Base-by-base conservation (phyloP, 2,888 invertebrate species). In the Calameuta filiformis region DNA sequence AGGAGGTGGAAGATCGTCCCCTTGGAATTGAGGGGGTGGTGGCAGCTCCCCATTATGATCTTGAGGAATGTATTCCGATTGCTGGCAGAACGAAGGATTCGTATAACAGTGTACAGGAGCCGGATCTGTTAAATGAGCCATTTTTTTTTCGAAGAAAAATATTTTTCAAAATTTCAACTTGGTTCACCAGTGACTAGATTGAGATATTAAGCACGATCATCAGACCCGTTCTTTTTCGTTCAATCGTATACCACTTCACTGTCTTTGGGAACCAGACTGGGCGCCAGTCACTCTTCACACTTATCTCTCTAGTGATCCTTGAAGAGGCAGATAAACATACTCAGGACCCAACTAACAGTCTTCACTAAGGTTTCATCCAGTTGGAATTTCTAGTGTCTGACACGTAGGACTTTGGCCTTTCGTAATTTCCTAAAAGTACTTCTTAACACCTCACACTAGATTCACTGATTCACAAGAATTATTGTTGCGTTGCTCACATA, bases 21-120 rank as follows among this genome's bases (percentile, higher is more conserved):
- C 82, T 80, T 87, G 86, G 75, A 88, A 87, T 30, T 86, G 86
- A 23, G 89, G 89, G n/a, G 87, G 90, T 76, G 93, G 93, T 81
- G 93, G 92, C 12, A 90, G 90, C 40, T 92, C 86, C 83, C 91
- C 85, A 83, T 85, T 78, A 6, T 82, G 87, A 77, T 85, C 86
- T 1, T 85, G 85, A 37, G 91, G 92, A 83, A 93, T 93, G 83
- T 93, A 94, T 87, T 96, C 96, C 89, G 96, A 96, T 91, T 96
- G 95, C 37, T 95, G 94, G 89, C 96, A 96, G 89, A 96, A 96
- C 0, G 96, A 96, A 77, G 96, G 96, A 89, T 96, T 96, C 11
- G 95, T 95, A 87, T 96, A 96, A 85, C 95, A 95, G 90, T 95
- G 90, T 4, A 87, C 86, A 35, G 89, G 89, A 9, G 82, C 78